Conservation (phyloP, 2,113 vertebrate genomes). For the Pitta sordida region DNA sequence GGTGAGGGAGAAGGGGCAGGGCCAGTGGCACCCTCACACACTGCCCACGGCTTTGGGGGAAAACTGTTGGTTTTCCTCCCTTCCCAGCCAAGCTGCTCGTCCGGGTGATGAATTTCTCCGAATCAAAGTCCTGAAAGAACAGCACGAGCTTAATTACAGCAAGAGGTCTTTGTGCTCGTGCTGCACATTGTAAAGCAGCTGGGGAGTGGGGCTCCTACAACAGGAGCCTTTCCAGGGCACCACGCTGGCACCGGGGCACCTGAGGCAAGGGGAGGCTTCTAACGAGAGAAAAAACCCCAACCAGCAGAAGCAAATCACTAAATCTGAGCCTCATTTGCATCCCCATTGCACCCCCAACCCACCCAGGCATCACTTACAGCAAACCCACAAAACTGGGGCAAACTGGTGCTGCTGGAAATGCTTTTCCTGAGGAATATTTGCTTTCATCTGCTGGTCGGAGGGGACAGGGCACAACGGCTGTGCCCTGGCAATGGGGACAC, state of each 20-base stretch:
- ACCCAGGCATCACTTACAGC: not conserved
- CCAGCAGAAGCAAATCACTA: not conserved
- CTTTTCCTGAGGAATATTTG: not conserved
- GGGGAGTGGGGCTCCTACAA: not conserved
- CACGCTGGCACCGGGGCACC: not conserved
- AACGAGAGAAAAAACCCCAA: not conserved
- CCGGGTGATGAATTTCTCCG: not conserved
- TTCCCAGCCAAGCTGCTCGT: not conserved
- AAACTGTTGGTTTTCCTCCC: not conserved
- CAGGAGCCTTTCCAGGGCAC: not conserved
- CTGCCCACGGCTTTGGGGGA: fast-evolving
- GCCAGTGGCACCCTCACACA: not conserved
- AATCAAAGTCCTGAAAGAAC: not conserved
- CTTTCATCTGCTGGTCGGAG: not conserved
- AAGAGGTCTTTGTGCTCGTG: not conserved
- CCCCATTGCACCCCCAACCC: not conserved
- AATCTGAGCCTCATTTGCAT: not conserved
- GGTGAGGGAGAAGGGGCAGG: not conserved
- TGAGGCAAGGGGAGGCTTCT: not conserved
- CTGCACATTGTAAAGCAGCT: not conserved
- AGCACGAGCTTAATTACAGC: not conserved
- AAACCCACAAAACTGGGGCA: not conserved
- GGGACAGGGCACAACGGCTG: fast-evolving
- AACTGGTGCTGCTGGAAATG: not conserved
- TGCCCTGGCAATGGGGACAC: not conserved